Percentiles rank a stretch among this genome's conserved stretches.
Evolutionary conservation across 2,888 invertebrate genomes (phyloP).

Genomic region (Epinotia nisella): DNA sequence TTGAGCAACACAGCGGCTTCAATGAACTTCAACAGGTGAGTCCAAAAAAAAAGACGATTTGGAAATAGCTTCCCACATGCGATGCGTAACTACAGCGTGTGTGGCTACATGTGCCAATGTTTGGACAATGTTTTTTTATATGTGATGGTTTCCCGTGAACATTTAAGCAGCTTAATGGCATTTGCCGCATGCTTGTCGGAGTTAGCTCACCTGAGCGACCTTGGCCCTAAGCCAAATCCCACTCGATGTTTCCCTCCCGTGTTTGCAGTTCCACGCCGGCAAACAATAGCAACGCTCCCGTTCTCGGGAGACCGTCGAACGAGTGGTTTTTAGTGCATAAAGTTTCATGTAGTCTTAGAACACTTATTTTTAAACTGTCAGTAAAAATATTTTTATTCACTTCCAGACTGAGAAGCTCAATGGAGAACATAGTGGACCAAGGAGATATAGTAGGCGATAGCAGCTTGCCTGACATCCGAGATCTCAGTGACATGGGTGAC

Average conservation of each 20-base stretch:
- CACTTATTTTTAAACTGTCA: conserved; percentile 27
- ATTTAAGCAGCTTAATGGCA: conserved; percentile 42
- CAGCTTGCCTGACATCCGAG: conserved; percentile 78
- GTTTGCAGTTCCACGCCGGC: conserved; percentile 80
- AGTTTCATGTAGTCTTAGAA: conserved; percentile 18
- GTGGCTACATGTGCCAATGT: conserved; percentile 56
- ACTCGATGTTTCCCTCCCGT: conserved; percentile 71
- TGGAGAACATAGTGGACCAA: conserved; percentile 92
- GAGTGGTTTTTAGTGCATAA: conserved; percentile 31
- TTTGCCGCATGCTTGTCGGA: conserved; percentile 58
- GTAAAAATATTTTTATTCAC: not conserved
- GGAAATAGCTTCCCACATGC: conserved; percentile 44
- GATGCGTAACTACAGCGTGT: conserved; percentile 44
- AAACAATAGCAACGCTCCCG: conserved; percentile 79
- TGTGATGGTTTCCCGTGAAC: conserved; percentile 48
- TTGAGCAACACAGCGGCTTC: conserved; percentile 80
- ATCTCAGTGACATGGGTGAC: conserved; percentile 79
- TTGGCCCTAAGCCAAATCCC: conserved; percentile 79
- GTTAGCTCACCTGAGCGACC: conserved; percentile 81
- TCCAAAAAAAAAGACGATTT: conserved; percentile 34
- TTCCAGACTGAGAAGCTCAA: conserved; percentile 88
- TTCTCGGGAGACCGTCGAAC: conserved; percentile 55
- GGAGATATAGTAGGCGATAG: conserved; percentile 78
- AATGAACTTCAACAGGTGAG: conserved; percentile 77
- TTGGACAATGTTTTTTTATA: conserved; percentile 59